Evolutionary conservation across 2,888 invertebrate genomes (phyloP), one percentile per base, ranked within the genome.

Genomic region (Dicycla oo): DNA sequence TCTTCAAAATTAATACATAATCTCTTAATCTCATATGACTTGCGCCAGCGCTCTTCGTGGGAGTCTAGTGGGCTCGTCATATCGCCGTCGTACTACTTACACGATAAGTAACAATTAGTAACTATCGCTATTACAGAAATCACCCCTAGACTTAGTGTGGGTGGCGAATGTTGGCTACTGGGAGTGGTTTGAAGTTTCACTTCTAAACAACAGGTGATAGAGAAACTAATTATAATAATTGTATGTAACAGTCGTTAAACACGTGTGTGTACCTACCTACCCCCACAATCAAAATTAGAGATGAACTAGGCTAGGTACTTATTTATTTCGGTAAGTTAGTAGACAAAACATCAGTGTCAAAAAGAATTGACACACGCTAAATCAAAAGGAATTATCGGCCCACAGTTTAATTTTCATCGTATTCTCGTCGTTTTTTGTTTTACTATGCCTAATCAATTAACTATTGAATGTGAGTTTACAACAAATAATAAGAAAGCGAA

Each of bases 81-180:
- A 80, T 72, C 71, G 30, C 30, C 30, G 75, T 65, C 75, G 83
- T 82, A 78, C 79, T 80, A 82, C 86, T 87, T 80, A 78, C 73
- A 78, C 76, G 79, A 78, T 80, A 84, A 88, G 83, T 80, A 84
- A 88, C 87, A 91, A 91, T 91, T 91, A 91, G 83, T 86, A 78
- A 79, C 82, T 83, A 85, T 81, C 77, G 81, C 82, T 84, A 88
- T 88, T 84, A 82, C 86, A 87, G 86, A 87, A 86, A 88, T 87
- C 84, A 88, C 81, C 75, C 79, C 71, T 72, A 70, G 60, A 77
- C 70, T 68, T 64, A 84, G 78, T 86, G 23, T 30, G 64, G 40
- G 10, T 56, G 23, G 57, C 43, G 38, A 45, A 69, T 20, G 81
- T 83, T 86, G 89, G 83, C 70, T 58, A 70, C 40, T 70, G 64